Conservation (phyloP, 2,113 vertebrate genomes). For the Rhinogobius similis region DNA sequence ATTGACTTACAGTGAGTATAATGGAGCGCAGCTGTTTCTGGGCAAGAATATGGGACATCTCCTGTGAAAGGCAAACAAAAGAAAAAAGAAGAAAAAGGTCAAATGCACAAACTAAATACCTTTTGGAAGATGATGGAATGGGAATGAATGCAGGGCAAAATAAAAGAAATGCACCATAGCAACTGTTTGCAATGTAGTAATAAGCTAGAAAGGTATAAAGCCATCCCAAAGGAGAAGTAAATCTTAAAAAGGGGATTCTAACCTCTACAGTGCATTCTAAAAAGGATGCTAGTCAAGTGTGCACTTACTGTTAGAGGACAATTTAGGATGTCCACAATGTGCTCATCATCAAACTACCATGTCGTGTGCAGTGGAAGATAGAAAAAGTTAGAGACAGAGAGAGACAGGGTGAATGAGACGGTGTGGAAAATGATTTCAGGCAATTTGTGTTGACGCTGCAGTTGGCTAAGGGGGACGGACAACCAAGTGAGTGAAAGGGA, state of each 20-base stretch:
- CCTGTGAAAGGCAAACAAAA: slow-evolving; percentile 73
- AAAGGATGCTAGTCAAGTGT: slow-evolving; percentile 65
- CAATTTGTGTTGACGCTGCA: slow-evolving; percentile 39
- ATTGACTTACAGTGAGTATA: slow-evolving; percentile 90
- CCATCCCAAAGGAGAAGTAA: slow-evolving; percentile 52
- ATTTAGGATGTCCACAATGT: slow-evolving; percentile 82
- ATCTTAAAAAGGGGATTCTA: slow-evolving; percentile 44
- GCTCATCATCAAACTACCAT: slow-evolving; percentile 79
- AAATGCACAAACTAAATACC: slow-evolving; percentile 2
- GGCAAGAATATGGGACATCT: slow-evolving; percentile 97
- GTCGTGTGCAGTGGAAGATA: slow-evolving; percentile 68
- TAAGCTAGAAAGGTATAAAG: slow-evolving; percentile 32
- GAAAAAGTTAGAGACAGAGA: slow-evolving; percentile 65
- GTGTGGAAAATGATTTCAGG: slow-evolving; percentile 36
- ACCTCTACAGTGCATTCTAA: slow-evolving; percentile 64
- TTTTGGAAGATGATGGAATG: neutral
- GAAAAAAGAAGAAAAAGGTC: slow-evolving; percentile 2
- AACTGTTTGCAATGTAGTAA: slow-evolving; percentile 27
- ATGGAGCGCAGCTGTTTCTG: slow-evolving; percentile 96
- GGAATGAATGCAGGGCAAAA: slow-evolving; percentile 37
- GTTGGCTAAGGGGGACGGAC: slow-evolving; percentile 15
- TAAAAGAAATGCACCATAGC: slow-evolving; percentile 12
- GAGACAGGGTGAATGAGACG: slow-evolving; percentile 63
- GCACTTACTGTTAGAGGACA: slow-evolving; percentile 84
- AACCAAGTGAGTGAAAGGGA: slow-evolving; percentile 41